These are phyloP conservation scores for Corythornis cristatus DNA, from an alignment of 2,113 vertebrate genomes.

Conservation along the genomic window DNA sequence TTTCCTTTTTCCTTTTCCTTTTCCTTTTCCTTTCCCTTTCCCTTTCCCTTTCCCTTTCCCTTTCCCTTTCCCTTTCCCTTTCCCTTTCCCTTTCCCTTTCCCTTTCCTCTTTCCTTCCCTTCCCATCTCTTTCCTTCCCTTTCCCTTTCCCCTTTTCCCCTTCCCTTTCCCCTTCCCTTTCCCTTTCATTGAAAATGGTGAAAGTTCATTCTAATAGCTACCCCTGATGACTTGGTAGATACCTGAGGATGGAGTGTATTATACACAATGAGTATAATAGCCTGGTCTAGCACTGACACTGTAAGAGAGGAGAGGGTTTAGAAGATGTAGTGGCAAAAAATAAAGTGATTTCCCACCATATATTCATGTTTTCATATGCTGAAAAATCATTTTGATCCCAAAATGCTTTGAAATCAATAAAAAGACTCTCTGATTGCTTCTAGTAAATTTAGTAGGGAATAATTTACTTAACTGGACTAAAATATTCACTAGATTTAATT, in stretches of 20 bases:
- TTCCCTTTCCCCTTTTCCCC: not conserved
- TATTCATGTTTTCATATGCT: not conserved
- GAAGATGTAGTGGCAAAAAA: not conserved
- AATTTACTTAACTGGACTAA: not conserved
- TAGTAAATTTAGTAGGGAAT: not conserved
- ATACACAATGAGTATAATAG: not conserved
- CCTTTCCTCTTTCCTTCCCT: no score
- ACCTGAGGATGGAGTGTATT: fast-evolving
- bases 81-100: not conserved
- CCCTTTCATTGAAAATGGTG: not conserved
- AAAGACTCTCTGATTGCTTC: not conserved
- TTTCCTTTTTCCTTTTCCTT: not conserved
- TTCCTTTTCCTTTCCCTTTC: not conserved
- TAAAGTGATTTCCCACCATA: not conserved
- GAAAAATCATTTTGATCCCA: not conserved
- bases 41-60: not conserved
- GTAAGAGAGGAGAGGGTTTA: not conserved
- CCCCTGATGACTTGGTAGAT: not conserved
- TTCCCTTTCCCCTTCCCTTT: no score
- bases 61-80: not conserved
- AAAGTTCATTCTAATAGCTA: not conserved
- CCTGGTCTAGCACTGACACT: not conserved
- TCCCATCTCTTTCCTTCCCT: no score
- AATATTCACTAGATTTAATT: not conserved
- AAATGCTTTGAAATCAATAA: not conserved